Evolutionary conservation across 1,140 invertebrate genomes (phyloP).

Genomic region (Halictus rubicundus): DNA sequence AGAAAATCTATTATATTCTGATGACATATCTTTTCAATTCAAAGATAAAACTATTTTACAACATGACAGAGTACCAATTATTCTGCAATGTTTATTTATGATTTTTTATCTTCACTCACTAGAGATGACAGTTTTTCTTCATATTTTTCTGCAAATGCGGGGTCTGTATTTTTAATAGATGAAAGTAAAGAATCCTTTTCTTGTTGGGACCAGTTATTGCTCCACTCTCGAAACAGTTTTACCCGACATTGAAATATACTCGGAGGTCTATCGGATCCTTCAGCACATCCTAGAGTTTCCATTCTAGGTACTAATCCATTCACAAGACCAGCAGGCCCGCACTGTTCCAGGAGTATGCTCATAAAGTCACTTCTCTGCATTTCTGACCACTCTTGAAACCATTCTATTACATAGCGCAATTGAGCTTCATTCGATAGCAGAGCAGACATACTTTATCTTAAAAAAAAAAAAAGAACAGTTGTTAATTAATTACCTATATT

Average conservation of each 20-base stretch:
- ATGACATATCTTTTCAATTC: not conserved
- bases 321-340: conserved; percentile 82
- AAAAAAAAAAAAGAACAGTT: conserved; percentile 35
- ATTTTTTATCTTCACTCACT: conserved; percentile 46
- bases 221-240: conserved; percentile 94
- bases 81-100: conserved; percentile 19
- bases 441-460: conserved; percentile 74
- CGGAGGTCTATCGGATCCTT: conserved; percentile 85
- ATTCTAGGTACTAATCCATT: conserved; percentile 88
- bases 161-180: conserved; percentile 86
- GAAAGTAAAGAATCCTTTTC: conserved; percentile 87
- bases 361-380: conserved; percentile 92
- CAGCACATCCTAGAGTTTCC: conserved; percentile 84
- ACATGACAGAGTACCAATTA: not conserved
- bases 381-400: conserved; percentile 94
- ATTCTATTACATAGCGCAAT: conserved; percentile 89
- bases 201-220: conserved; percentile 88
- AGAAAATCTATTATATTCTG: conserved; percentile 21
- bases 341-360: conserved; percentile 87
- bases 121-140: conserved; percentile 81
- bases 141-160: conserved; percentile 86
- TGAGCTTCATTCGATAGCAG: conserved; percentile 85
- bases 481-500: not conserved
- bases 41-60: not conserved
- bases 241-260: conserved; percentile 94